A percentile compares a stretch with the other conserved stretches of the same genome.
phyloP scores from a whole-genome alignment of 1,140 invertebrate genomes.

The Lepidurus packardi region DNA sequence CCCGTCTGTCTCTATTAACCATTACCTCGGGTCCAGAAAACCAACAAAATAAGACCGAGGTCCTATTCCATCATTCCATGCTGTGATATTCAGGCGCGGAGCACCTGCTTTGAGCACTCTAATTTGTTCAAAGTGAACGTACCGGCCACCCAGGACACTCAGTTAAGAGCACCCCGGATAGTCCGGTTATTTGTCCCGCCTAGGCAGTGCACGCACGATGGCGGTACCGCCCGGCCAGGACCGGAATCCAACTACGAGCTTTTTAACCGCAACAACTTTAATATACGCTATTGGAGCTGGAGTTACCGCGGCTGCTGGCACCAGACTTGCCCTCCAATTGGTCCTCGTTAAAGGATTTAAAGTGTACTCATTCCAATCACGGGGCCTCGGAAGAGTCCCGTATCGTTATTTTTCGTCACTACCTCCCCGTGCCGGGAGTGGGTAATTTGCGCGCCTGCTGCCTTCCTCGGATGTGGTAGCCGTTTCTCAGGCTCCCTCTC shows the following conservation, averaged over 20 bases:
- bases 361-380: conserved; percentile 85
- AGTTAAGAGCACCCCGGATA: conserved; percentile 44
- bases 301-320: conserved; percentile 84
- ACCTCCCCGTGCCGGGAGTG: conserved; percentile 69
- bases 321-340: conserved; percentile 85
- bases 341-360: conserved; percentile 82
- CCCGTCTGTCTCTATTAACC: conserved; percentile 64
- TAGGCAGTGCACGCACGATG: conserved; percentile 36
- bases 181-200: conserved; percentile 41
- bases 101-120: conserved; percentile 72
- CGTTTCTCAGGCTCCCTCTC: conserved; percentile 81
- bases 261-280: conserved; percentile 70
- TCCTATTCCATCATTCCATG: conserved; percentile 79
- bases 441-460: conserved; percentile 84
- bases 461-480: conserved; percentile 89
- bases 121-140: conserved; percentile 73
- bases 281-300: conserved; percentile 85
- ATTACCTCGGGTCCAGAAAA: conserved; percentile 44
- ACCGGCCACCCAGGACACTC: conserved; percentile 47
- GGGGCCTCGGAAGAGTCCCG: conserved; percentile 66
- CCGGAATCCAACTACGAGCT: conserved; percentile 47
- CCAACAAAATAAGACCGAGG: conserved; percentile 63
- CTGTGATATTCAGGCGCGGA: conserved; percentile 63
- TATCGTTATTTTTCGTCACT: conserved; percentile 85
- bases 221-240: conserved; percentile 41